These are phyloP conservation scores for Lepidurus apus DNA, from an alignment of 1,140 invertebrate genomes.

Conservation along the genomic window DNA sequence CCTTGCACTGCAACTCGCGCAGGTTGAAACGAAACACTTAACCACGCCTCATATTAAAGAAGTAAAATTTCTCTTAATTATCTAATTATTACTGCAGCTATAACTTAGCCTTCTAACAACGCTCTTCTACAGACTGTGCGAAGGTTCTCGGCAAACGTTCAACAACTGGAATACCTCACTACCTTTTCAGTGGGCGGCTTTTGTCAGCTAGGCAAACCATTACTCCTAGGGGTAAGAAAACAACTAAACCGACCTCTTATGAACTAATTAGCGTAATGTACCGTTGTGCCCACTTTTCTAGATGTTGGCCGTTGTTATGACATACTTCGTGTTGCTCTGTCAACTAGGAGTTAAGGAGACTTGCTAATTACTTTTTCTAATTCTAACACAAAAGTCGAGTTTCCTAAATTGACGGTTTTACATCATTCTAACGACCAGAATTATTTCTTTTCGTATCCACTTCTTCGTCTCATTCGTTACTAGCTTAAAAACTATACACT, in stretches of 20 bases:
- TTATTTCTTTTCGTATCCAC: too few species aligned
- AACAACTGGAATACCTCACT: not conserved
- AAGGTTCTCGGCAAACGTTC: not conserved
- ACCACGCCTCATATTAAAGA: too few species aligned
- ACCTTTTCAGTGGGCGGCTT: not conserved
- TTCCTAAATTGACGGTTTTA: too few species aligned
- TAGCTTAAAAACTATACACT: too few species aligned
- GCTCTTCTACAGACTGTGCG: not conserved
- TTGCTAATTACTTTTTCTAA: too few species aligned
- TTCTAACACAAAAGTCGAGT: too few species aligned
- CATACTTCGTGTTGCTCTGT: not conserved
- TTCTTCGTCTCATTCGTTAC: too few species aligned
- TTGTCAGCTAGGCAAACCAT: not conserved
- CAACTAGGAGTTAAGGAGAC: not conserved
- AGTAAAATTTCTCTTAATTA: too few species aligned
- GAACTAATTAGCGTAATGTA: not conserved
- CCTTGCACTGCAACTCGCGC: too few species aligned
- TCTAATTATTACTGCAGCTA: too few species aligned
- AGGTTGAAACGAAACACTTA: too few species aligned
- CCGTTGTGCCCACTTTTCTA: not conserved
- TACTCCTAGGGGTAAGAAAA: not conserved
- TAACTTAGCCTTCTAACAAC: not conserved
- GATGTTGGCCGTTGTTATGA: not conserved
- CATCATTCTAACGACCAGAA: too few species aligned
- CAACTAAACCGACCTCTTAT: not conserved